phyloP scores from a whole-genome alignment of 2,888 invertebrate genomes.

The Ommatoiulus sabulosus region DNA sequence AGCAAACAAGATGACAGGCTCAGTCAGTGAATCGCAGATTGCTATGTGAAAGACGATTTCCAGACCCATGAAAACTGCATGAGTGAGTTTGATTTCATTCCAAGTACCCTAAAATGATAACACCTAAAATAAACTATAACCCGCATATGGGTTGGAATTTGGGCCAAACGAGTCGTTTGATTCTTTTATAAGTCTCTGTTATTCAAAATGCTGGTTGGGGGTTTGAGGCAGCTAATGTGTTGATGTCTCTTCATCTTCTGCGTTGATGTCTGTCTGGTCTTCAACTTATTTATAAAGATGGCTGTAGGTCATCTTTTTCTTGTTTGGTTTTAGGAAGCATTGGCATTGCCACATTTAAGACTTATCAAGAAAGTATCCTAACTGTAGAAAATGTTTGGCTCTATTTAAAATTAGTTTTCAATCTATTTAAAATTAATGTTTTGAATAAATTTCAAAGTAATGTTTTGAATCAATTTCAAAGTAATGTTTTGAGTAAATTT shows the following conservation, averaged over 20 bases:
- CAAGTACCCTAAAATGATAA: background rate
- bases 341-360: no score
- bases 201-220: background rate
- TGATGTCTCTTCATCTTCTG: no score
- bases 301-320: background rate
- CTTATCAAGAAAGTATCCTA: no score
- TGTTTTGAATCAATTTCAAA: no score
- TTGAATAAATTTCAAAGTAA: no score
- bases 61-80: background rate
- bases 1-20: background rate
- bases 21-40: background rate
- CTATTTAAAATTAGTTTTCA: no score
- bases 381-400: no score
- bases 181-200: background rate
- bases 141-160: background rate
- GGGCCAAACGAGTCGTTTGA: background rate
- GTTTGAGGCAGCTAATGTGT: background rate
- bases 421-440: no score
- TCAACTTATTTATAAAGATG: background rate
- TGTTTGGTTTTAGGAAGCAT: background rate
- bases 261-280: background rate
- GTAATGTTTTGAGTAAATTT: no score
- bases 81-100: background rate
- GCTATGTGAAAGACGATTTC: background rate
- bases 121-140: background rate